Percentiles rank a stretch among this genome's conserved stretches.
phyloP scores from a whole-genome alignment of 2,113 vertebrate species.

The Notarius quadriscutis region DNA sequence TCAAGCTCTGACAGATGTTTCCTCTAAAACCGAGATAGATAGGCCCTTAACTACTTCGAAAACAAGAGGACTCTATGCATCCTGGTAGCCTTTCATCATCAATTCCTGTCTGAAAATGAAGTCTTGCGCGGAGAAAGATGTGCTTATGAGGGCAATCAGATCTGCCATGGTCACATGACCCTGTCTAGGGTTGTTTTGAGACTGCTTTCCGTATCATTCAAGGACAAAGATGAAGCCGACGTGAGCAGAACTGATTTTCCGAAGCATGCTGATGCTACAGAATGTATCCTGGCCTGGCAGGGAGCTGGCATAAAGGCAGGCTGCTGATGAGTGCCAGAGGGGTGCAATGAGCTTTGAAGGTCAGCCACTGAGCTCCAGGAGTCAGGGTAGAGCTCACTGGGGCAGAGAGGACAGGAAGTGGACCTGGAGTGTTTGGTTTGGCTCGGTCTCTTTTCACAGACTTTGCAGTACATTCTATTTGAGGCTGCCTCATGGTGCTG shows the following conservation, averaged over 20 bases:
- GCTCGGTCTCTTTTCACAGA: not conserved
- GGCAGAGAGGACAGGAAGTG: slow-evolving; percentile 30
- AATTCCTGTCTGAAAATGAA: slow-evolving; percentile 59
- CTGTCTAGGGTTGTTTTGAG: not conserved
- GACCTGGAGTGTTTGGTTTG: slow-evolving; percentile 30
- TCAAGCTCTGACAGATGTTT: slow-evolving; percentile 67
- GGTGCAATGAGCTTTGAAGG: slow-evolving; percentile 42
- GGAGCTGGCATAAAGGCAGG: slow-evolving; percentile 35
- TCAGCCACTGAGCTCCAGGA: slow-evolving; percentile 15
- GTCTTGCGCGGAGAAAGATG: not conserved
- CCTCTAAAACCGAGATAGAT: slow-evolving; percentile 66
- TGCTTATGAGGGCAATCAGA: not conserved
- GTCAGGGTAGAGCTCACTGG: not conserved
- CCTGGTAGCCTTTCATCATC: slow-evolving; percentile 60
- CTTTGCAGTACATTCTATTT: not conserved
- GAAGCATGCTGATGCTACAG: slow-evolving; percentile 8
- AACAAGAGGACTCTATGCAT: slow-evolving; percentile 68
- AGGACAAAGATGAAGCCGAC: not conserved
- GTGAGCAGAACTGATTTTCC: slow-evolving; percentile 20
- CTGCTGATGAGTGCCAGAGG: slow-evolving; percentile 31
- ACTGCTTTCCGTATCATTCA: not conserved
- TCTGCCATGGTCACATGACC: not conserved
- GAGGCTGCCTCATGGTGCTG: not conserved
- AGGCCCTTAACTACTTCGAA: slow-evolving; percentile 68
- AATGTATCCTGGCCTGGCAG: slow-evolving; percentile 14